phyloP scores from a whole-genome alignment of 2,113 vertebrate genomes.

The Anseranas semipalmata region DNA sequence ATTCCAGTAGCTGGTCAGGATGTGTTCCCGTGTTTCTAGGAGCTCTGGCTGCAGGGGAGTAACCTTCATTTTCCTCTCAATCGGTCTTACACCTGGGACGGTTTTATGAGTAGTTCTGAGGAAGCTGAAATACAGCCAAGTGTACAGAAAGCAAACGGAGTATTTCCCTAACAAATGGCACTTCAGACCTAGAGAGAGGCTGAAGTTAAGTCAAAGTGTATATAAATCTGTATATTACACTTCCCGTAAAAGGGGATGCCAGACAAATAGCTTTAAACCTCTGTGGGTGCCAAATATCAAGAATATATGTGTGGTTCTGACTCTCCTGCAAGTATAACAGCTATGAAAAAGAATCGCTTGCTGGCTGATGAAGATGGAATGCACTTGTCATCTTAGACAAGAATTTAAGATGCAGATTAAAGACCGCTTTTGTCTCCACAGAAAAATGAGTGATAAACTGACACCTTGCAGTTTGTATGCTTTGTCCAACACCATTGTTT shows the following conservation, averaged over 20 bases:
- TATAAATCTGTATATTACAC: neutral
- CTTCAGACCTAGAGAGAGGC: neutral
- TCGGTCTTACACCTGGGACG: neutral
- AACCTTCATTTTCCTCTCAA: neutral
- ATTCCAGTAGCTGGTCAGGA: neutral
- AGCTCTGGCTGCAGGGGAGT: neutral
- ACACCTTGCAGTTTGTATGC: neutral
- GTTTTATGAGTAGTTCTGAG: neutral
- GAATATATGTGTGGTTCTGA: rapidly evolving
- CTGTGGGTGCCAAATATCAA: neutral
- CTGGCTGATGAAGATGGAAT: neutral
- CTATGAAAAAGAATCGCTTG: neutral
- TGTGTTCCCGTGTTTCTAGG: neutral
- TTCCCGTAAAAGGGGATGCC: neutral
- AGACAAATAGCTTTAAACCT: neutral
- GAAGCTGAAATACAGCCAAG: neutral
- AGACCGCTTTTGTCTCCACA: neutral
- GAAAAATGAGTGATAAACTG: neutral
- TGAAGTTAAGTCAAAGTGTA: neutral
- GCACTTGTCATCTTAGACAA: neutral
- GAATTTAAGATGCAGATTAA: neutral
- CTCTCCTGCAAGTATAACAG: neutral
- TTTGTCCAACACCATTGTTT: neutral
- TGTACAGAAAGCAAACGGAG: neutral
- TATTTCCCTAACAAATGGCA: neutral